Conservation (phyloP, 2,888 invertebrate genomes). For the Scelioninae gen. 1 region DNA sequence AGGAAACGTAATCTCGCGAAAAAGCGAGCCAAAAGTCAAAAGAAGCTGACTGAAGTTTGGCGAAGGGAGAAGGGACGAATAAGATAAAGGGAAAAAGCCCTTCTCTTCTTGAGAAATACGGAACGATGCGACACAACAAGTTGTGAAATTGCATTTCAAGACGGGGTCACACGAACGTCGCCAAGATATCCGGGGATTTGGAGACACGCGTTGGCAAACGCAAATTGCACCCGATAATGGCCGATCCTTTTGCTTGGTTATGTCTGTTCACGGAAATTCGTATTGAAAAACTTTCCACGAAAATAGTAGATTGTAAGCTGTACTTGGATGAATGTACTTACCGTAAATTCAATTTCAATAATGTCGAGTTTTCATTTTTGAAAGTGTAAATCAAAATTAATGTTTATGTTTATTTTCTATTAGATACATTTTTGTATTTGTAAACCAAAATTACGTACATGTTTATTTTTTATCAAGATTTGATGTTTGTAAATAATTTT, state of each 20-base stretch:
- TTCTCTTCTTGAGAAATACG: constrained; percentile 44
- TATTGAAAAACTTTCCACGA: too few relatives aligned
- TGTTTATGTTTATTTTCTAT: too few relatives aligned
- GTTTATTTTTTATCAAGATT: too few relatives aligned
- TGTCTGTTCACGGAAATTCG: background rate
- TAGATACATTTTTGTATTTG: too few relatives aligned
- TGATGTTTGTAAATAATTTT: too few relatives aligned
- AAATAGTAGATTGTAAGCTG: too few relatives aligned
- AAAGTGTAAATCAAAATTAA: too few relatives aligned
- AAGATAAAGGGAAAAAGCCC: constrained; percentile 46
- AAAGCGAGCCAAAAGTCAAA: constrained; percentile 52
- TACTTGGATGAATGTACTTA: too few relatives aligned
- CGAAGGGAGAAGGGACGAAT: background rate
- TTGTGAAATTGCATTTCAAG: constrained; percentile 71
- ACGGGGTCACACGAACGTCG: constrained; percentile 50
- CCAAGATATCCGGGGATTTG: constrained; percentile 52
- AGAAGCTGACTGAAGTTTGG: constrained; percentile 34
- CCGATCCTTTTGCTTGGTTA: constrained; percentile 4
- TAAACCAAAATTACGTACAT: too few relatives aligned
- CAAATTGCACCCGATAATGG: constrained; percentile 48
- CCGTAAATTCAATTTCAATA: too few relatives aligned
- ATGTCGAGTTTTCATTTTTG: too few relatives aligned
- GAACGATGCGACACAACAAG: constrained; percentile 60
- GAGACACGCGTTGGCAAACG: constrained; percentile 40
- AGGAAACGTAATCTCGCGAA: constrained; percentile 59